Base-by-base conservation (phyloP, 2,113 vertebrate species). In the Herpetotheres cachinnans region DNA sequence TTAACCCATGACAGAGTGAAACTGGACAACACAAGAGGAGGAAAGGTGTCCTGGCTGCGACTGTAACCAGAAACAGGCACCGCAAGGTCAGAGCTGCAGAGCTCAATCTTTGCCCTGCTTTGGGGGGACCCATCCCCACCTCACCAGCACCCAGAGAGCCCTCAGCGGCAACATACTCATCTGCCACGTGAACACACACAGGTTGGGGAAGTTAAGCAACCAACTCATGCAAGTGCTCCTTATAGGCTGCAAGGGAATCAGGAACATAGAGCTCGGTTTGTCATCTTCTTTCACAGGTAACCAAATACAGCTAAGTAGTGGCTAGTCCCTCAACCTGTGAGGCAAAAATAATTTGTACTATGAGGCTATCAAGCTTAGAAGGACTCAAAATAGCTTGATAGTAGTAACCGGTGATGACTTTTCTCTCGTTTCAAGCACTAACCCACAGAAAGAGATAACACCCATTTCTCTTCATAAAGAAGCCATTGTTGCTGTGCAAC, bases 151-250 rank as follows among this genome's bases (percentile, higher is more conserved):
- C 22, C 2, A 0, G 18, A 66, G 13, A 79, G 25, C 22, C 27
- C 42, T 30, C 34, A 36, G 63, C 0, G 1, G 20, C 34, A 92
- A 30, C 0, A 4, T 1, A 2, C 6, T 19, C 3, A 0, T 54
- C 32, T 73, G 40, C 34, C 49, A 46, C 8, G 1, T 8, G 36
- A 89, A 63, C 47, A 52, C 29, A 63, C 3, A 15, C 6, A 14
- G 47, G 6, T 1, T 62, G 25, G 10, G 44, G 24, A 65, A 61
- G 21, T 3, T 32, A 59, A 42, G 46, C 20, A 61, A 70, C 5
- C 14, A 49, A n/a, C 10, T 56, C 38, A 27, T 2, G 10, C 20
- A 66, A 30, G 6, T 13, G 11, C 1, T 70, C 21, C 17, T 50
- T 79, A 40, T 1, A 76, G 16, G 12, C 25, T 55, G 34, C n/a